phyloP scores from a whole-genome alignment of 35 echinoderm and acorn worm genomes.

The Hemicentrotus pulcherrimus region DNA sequence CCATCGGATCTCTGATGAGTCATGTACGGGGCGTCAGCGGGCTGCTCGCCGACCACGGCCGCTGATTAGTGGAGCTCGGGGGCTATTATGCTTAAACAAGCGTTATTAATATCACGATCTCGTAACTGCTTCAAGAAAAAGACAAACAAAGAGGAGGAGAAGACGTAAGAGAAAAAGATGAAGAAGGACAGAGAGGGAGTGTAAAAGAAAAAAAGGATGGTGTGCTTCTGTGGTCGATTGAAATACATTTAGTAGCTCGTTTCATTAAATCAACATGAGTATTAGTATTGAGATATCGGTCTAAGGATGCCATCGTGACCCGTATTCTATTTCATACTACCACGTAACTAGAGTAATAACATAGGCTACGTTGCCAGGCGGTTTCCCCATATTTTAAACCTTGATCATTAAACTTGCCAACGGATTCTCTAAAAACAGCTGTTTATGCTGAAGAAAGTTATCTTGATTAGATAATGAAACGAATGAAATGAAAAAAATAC shows the following conservation, averaged over 20 bases:
- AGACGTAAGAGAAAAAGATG: background rate
- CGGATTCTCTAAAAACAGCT: too few relatives aligned
- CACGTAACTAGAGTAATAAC: background rate
- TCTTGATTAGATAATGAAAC: too few relatives aligned
- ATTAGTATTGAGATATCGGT: background rate
- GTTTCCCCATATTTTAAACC: background rate
- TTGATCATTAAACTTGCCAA: too few relatives aligned
- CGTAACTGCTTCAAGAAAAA: background rate
- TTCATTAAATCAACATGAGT: constrained; percentile 34
- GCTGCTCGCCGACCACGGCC: constrained; percentile 30
- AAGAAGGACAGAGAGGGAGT: background rate
- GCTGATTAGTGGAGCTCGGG: constrained; percentile 40
- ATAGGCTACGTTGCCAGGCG: background rate
- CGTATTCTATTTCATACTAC: background rate
- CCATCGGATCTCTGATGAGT: constrained; percentile 31
- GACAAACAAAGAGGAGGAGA: background rate
- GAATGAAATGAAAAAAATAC: too few relatives aligned
- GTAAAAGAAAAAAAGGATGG: background rate
- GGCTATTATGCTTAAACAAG: constrained; percentile 46
- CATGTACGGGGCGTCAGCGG: constrained; percentile 46
- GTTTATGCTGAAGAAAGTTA: too few relatives aligned
- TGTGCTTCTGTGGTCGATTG: background rate
- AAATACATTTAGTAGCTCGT: constrained; percentile 19
- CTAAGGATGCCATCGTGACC: background rate
- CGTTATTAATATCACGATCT: constrained; percentile 44